Evolutionary conservation across 1,140 invertebrate genomes (phyloP).

Genomic region (Araneus ventricosus): DNA sequence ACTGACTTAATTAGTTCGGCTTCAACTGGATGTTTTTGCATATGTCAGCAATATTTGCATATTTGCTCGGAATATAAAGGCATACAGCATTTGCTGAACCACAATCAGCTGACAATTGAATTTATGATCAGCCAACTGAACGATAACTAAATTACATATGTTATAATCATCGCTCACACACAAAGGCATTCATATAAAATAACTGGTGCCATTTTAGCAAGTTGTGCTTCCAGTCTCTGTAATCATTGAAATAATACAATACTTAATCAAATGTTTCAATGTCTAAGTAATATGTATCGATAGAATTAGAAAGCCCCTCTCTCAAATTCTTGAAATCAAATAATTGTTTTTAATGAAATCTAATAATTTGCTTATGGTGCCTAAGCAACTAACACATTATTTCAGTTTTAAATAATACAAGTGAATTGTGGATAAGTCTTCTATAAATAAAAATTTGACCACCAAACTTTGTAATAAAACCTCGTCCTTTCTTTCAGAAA

Average conservation of each 20-base stretch:
- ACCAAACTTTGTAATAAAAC: no score
- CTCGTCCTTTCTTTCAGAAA: no score
- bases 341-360: no score
- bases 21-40: conserved; percentile 32
- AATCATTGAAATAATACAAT: no score
- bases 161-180: neutral
- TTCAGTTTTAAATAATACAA: no score
- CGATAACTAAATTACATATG: neutral
- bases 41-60: conserved; percentile 26
- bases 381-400: no score
- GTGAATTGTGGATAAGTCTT: no score
- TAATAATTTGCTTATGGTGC: no score
- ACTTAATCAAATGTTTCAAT: no score
- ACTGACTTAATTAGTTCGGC: conserved; percentile 15
- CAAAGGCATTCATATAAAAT: neutral
- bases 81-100: conserved; percentile 10
- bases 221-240: neutral
- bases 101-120: conserved; percentile 21
- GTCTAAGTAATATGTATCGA: neutral
- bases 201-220: neutral
- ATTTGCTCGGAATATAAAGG: neutral
- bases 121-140: neutral
- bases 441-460: no score
- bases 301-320: neutral
- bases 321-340: neutral